Evolutionary conservation across 2,888 invertebrate species (phyloP).

Genomic region (Aromia moschata): DNA sequence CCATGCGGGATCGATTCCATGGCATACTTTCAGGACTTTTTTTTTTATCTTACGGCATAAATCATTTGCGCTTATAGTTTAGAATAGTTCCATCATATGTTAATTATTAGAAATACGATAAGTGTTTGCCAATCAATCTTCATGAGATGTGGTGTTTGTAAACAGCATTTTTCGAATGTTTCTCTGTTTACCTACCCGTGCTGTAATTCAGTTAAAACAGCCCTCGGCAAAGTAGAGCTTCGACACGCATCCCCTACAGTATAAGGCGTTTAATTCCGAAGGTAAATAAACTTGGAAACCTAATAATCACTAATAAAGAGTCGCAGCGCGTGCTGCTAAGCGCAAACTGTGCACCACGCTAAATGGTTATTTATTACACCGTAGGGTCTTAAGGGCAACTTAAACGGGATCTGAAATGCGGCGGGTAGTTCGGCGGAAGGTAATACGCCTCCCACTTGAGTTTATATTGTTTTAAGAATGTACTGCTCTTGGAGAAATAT

Average conservation of each 20-base stretch:
- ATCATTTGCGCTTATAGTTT: too few relatives aligned
- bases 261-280: constrained; percentile 19
- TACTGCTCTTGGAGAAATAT: too few relatives aligned
- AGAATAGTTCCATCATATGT: too few relatives aligned
- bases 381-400: constrained; percentile 21
- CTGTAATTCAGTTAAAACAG: constrained; percentile 3
- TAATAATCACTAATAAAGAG: constrained; percentile 28
- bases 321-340: constrained; percentile 22
- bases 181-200: background rate
- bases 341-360: constrained; percentile 20
- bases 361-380: constrained; percentile 24
- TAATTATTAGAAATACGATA: too few relatives aligned
- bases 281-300: constrained; percentile 27
- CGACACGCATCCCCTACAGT: constrained; percentile 10
- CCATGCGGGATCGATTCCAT: too few relatives aligned
- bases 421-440: background rate
- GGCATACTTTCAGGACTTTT: too few relatives aligned
- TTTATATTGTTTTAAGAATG: too few relatives aligned
- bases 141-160: background rate
- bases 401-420: constrained; percentile 6
- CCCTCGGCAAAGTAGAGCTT: constrained; percentile 8
- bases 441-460: background rate
- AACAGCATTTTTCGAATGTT: background rate
- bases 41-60: too few relatives aligned
- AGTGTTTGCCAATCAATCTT: too few relatives aligned